Percentiles rank a stretch among this genome's conserved stretches.
Conservation (phyloP, 2,888 invertebrate genomes). For the Caenorhabditis macrosperma region DNA sequence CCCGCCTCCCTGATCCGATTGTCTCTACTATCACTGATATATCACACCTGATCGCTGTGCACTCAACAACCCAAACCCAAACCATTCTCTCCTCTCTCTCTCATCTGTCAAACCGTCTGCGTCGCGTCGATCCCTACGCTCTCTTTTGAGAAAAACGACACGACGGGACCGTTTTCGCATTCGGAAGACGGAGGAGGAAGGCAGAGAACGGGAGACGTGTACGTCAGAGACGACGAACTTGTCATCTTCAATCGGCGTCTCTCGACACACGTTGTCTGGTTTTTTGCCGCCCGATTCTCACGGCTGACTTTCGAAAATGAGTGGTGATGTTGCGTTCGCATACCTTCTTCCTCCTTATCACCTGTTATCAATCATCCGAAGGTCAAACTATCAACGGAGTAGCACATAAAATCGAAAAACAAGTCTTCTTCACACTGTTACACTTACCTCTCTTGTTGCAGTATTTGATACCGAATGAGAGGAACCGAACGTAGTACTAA, state of each 20-base stretch:
- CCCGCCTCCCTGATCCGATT: neutral
- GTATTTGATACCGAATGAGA: slow-evolving; percentile 19
- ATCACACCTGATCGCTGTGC: slow-evolving; percentile 25
- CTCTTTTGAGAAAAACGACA: neutral
- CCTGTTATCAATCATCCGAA: slow-evolving; percentile 25
- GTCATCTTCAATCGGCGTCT: slow-evolving; percentile 36
- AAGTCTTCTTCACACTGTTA: slow-evolving; percentile 10
- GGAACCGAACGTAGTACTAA: too few relatives aligned
- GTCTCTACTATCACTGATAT: neutral
- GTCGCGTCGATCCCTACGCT: slow-evolving; percentile 3
- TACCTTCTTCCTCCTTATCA: neutral
- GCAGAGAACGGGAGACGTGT: slow-evolving; percentile 50
- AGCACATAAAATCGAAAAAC: neutral
- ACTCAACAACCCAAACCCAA: slow-evolving; percentile 7
- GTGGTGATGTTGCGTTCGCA: neutral
- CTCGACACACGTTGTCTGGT: slow-evolving; percentile 29
- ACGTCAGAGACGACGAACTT: slow-evolving; percentile 59
- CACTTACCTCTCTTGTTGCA: neutral
- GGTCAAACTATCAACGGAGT: slow-evolving; percentile 41
- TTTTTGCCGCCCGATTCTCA: slow-evolving; percentile 28
- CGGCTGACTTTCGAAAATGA: slow-evolving; percentile 38
- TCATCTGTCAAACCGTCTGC: slow-evolving; percentile 11
- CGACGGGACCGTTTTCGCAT: neutral
- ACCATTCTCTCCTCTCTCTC: neutral
- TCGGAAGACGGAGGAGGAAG: too few relatives aligned